These are phyloP conservation scores for Styela clava DNA, from an alignment of 23 tunicate genomes.

Conservation along the genomic window DNA sequence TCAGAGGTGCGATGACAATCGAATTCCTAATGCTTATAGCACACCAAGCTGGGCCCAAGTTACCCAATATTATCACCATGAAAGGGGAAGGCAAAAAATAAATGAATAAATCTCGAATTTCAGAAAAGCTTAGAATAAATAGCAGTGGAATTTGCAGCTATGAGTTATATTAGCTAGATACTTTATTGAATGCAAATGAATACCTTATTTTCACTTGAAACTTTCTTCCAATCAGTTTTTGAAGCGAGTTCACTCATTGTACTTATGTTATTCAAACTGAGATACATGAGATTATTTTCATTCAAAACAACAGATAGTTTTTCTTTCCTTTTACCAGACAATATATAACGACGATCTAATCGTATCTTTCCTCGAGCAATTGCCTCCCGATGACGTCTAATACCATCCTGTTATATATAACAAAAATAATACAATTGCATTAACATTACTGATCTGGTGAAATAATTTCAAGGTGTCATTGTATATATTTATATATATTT, in stretches of 20 bases:
- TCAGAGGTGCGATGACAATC: no score
- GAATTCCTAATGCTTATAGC: no score
- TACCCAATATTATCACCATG: no score
- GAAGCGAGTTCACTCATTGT: slow-evolving; percentile 35
- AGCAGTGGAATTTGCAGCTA: no score
- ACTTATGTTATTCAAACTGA: slow-evolving; percentile 56
- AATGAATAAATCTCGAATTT: no score
- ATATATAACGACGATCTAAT: slow-evolving; percentile 70
- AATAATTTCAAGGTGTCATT: background rate
- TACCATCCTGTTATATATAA: slow-evolving; percentile 61
- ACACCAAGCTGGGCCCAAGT: no score
- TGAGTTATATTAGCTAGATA: no score
- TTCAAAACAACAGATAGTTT: slow-evolving; percentile 51
- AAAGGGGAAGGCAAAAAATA: no score
- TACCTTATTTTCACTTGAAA: slow-evolving; percentile 36
- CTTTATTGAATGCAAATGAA: no score
- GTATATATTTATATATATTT: background rate
- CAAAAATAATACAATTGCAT: no score
- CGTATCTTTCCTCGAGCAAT: slow-evolving; percentile 74
- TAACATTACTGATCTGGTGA: no score
- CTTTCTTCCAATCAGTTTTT: slow-evolving; percentile 45
- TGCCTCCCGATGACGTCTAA: slow-evolving; percentile 62
- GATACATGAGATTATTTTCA: slow-evolving; percentile 31
- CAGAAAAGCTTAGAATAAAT: no score
- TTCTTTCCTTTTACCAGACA: slow-evolving; percentile 34